Evolutionary conservation across 1,140 invertebrate species (phyloP).

Genomic region (Mizuhopecten yessoensis): DNA sequence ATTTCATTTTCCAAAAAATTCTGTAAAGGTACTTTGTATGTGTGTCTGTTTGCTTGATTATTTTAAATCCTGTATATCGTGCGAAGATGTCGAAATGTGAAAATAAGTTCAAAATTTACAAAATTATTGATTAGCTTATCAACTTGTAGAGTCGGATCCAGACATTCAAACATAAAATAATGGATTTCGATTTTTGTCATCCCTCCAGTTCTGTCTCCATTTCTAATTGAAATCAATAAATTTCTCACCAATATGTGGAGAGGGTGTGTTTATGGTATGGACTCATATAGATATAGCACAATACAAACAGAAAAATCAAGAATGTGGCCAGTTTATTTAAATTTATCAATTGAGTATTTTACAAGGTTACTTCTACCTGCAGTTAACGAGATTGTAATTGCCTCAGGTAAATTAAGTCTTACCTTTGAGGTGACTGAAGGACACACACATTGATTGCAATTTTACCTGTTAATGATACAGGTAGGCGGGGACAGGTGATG

Average conservation of each 20-base stretch:
- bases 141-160: not conserved
- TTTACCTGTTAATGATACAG: not conserved
- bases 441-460: conserved; percentile 20
- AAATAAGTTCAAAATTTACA: too few species aligned
- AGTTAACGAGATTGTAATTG: conserved; percentile 10
- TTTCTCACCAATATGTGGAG: not conserved
- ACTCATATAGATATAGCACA: not conserved
- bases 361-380: not conserved
- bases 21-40: too few species aligned
- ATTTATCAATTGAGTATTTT: not conserved
- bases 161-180: not conserved
- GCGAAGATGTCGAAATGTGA: too few species aligned
- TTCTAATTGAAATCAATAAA: conserved; percentile 13
- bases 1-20: too few species aligned
- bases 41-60: too few species aligned
- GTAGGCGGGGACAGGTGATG: conserved; percentile 1
- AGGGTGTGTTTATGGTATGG: not conserved
- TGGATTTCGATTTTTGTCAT: not conserved
- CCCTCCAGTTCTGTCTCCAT: not conserved
- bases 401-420: not conserved
- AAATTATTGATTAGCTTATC: too few species aligned
- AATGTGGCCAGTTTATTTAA: not conserved
- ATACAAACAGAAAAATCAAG: not conserved
- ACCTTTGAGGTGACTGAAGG: not conserved
- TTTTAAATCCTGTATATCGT: too few species aligned